Evolutionary conservation across 2,113 vertebrate species (phyloP).

Genomic region (Centrocercus urophasianus): DNA sequence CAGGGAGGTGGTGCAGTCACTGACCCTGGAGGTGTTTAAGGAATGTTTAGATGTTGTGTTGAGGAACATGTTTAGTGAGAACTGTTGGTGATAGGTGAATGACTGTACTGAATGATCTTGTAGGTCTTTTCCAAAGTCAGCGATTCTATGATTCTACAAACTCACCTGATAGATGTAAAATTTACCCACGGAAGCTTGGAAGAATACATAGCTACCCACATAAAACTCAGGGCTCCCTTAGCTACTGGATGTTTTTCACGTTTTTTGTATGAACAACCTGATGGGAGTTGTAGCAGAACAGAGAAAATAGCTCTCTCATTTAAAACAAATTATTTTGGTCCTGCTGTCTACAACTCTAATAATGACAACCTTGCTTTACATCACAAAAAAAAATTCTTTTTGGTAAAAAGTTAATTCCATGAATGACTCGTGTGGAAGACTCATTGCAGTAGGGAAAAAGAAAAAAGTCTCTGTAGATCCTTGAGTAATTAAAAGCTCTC

Average conservation of each 20-base stretch:
- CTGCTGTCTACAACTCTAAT: neutral
- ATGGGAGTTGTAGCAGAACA: neutral
- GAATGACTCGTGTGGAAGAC: neutral
- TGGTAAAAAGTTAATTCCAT: neutral
- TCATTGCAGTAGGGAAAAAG: neutral
- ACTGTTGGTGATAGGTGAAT: too few relatives aligned
- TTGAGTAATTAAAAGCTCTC: neutral
- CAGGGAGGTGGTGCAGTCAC: too few relatives aligned
- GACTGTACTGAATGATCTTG: too few relatives aligned
- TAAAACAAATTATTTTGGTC: neutral
- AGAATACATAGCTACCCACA: neutral
- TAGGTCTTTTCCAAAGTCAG: too few relatives aligned
- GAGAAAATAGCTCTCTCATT: neutral
- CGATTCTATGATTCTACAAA: too few relatives aligned
- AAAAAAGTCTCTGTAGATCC: neutral
- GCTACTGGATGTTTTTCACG: neutral
- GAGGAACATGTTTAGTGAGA: too few relatives aligned
- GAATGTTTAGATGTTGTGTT: too few relatives aligned
- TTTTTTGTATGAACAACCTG: neutral
- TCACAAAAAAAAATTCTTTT: neutral
- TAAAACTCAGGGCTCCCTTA: neutral
- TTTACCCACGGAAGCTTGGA: neutral
- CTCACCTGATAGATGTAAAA: neutral
- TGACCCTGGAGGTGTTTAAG: too few relatives aligned
- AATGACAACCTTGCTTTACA: neutral